A percentile compares a stretch with the other conserved stretches of the same genome.
These are phyloP conservation scores for Prunella himalayana DNA, from an alignment of 2,113 vertebrate genomes.

Conservation along the genomic window DNA sequence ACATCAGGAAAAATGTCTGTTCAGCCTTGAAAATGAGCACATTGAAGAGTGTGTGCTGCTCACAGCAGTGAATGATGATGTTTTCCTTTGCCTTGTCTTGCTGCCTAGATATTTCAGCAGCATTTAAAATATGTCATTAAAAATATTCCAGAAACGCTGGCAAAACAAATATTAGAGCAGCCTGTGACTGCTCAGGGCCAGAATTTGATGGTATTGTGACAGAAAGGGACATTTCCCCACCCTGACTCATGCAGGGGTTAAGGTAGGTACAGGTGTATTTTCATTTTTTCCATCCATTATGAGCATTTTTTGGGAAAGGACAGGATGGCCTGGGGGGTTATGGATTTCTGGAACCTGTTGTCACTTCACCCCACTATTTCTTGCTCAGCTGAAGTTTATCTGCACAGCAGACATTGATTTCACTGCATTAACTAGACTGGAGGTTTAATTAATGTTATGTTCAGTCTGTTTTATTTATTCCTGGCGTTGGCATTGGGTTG, in stretches of 20 bases:
- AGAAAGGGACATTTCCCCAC: background rate
- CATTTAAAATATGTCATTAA: background rate
- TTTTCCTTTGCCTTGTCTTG: background rate
- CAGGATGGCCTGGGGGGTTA: background rate
- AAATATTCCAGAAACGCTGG: background rate
- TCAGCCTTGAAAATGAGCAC: background rate
- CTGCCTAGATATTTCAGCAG: background rate
- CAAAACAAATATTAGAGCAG: background rate
- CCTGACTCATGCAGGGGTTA: background rate
- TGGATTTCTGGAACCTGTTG: background rate
- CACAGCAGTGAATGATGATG: background rate
- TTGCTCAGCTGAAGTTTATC: background rate
- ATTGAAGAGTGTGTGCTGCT: background rate
- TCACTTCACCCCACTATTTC: background rate
- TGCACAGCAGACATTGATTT: background rate
- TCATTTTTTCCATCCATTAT: background rate
- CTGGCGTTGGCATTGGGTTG: background rate
- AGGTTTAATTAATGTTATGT: conserved; percentile 1
- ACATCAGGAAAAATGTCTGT: background rate
- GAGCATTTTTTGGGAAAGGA: background rate
- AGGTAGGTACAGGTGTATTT: background rate
- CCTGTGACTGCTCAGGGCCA: background rate
- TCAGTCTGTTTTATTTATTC: background rate
- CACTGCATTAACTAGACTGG: background rate
- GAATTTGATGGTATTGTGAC: background rate